Conservation (phyloP, 1,140 invertebrate species). For the Rhyzopertha dominica region DNA sequence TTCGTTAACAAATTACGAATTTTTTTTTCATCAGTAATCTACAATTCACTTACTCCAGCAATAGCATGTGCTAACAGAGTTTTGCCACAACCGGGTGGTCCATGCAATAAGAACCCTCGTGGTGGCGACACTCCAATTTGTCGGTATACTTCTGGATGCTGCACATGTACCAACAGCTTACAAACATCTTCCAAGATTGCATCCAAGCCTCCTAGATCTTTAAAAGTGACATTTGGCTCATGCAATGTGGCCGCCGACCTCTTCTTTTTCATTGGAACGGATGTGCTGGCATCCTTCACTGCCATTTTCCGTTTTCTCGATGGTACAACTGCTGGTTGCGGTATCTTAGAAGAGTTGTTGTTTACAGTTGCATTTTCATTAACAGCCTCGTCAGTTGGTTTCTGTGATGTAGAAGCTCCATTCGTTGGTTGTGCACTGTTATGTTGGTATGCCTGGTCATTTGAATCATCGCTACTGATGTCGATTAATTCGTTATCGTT, state of each 20-base stretch:
- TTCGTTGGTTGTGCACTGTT: slow-evolving; percentile 20
- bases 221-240: slow-evolving; percentile 24
- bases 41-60: slow-evolving; percentile 70
- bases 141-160: slow-evolving; percentile 76
- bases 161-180: slow-evolving; percentile 75
- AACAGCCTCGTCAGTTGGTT: slow-evolving; percentile 2
- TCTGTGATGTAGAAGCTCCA: slow-evolving; percentile 24
- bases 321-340: slow-evolving; percentile 9
- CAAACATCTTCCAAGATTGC: slow-evolving; percentile 70
- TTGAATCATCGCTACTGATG: slow-evolving; percentile 42
- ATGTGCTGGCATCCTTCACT: too few relatives aligned
- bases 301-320: slow-evolving; percentile 6
- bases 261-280: too few relatives aligned
- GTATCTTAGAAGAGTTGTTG: slow-evolving; percentile 6
- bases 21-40: too few relatives aligned
- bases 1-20: too few relatives aligned
- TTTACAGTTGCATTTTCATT: neutral
- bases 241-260: slow-evolving; percentile 17
- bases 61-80: slow-evolving; percentile 87
- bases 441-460: slow-evolving; percentile 13
- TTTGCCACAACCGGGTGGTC: slow-evolving; percentile 92
- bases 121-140: slow-evolving; percentile 76
- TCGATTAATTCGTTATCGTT: slow-evolving; percentile 42
- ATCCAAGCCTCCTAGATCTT: slow-evolving; percentile 69
- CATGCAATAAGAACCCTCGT: slow-evolving; percentile 80